Percentiles rank a stretch among this genome's conserved stretches.
phyloP scores from a whole-genome alignment of 2,888 invertebrate genomes.

The Tridacna gigas region DNA sequence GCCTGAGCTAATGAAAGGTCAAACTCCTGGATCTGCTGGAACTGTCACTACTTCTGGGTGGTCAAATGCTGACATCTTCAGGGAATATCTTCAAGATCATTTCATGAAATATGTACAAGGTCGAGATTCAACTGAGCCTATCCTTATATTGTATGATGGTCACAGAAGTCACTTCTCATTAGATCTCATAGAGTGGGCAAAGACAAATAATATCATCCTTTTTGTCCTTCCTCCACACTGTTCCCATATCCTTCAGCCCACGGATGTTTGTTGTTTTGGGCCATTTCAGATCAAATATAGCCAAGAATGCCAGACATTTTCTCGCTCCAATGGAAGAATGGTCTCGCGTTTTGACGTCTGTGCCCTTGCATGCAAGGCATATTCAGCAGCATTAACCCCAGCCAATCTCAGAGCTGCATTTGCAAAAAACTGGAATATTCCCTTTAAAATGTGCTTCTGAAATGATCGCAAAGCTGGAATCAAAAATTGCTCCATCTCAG shows the following conservation, averaged over 20 bases:
- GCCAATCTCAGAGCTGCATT: constrained; percentile 38
- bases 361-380: constrained; percentile 31
- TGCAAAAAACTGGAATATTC: neutral
- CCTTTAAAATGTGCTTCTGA: neutral
- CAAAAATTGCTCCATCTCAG: too few relatives aligned
- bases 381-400: constrained; percentile 19
- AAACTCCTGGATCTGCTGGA: constrained; percentile 6
- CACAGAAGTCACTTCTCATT: constrained; percentile 22
- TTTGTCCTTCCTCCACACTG: constrained; percentile 39
- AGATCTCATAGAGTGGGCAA: constrained; percentile 38
- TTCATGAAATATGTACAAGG: neutral
- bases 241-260: constrained; percentile 33
- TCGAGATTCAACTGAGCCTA: neutral
- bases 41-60: constrained; percentile 23
- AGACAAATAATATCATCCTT: constrained; percentile 17
- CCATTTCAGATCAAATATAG: constrained; percentile 32
- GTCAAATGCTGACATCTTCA: too few relatives aligned
- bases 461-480: neutral
- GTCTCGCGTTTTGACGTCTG: neutral
- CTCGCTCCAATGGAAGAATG: too few relatives aligned
- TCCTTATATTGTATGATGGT: constrained; percentile 19
- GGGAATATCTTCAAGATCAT: too few relatives aligned
- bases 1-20: constrained; percentile 21
- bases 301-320: constrained; percentile 5
- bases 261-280: constrained; percentile 39